A percentile compares a stretch with the other conserved stretches of the same genome.
Conservation (phyloP, 2,888 invertebrate genomes). For the Tineola bisselliella region DNA sequence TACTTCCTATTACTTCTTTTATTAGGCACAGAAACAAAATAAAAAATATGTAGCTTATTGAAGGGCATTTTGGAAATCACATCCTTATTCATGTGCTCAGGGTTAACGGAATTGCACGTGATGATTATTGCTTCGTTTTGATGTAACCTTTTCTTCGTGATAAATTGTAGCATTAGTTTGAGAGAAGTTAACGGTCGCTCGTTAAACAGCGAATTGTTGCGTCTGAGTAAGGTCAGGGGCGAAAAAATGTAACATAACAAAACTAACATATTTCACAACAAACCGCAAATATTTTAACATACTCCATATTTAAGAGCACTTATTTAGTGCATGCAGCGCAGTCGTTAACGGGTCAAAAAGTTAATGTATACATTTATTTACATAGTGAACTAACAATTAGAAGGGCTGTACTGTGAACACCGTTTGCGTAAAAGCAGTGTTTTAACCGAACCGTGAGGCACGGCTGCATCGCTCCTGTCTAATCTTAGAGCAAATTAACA, state of each 20-base stretch:
- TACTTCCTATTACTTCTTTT: constrained; percentile 4
- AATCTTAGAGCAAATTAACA: not conserved
- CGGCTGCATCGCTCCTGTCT: not conserved
- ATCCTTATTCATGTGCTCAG: not conserved
- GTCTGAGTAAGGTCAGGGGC: constrained; percentile 38
- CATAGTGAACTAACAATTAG: not conserved
- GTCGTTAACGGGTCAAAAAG: not conserved
- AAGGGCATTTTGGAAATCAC: not conserved
- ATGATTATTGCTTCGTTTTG: not conserved
- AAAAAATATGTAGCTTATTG: not conserved
- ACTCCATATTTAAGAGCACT: not conserved
- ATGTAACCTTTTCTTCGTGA: constrained; percentile 1
- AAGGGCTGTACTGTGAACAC: not conserved
- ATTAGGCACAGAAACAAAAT: not conserved
- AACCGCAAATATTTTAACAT: not conserved
- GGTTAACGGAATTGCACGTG: not conserved
- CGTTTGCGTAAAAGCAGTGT: not conserved
- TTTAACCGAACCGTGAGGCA: not conserved
- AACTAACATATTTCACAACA: not conserved
- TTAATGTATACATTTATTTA: not conserved
- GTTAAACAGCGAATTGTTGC: constrained; percentile 41
- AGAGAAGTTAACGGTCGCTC: constrained; percentile 24
- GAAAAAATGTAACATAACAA: not conserved
- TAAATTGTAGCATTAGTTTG: constrained; percentile 10
- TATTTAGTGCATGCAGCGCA: not conserved